phyloP scores from a whole-genome alignment of 2,888 invertebrate species.

The Spodoptera littoralis region DNA sequence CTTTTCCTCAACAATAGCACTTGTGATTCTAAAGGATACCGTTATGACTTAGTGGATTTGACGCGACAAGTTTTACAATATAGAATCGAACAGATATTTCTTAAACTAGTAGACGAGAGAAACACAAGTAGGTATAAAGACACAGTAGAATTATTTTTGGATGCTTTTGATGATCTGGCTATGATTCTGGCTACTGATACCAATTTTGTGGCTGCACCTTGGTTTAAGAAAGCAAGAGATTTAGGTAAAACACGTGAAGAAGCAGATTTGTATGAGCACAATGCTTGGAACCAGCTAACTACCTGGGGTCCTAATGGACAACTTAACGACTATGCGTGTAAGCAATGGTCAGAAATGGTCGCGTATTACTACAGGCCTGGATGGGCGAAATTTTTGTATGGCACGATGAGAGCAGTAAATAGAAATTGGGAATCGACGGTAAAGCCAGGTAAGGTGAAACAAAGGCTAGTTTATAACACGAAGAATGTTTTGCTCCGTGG shows the following conservation, averaged over 20 bases:
- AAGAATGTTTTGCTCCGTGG: background rate
- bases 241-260: slow-evolving; percentile 58
- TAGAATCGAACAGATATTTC: slow-evolving; percentile 89
- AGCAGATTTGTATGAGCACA: slow-evolving; percentile 78
- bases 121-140: slow-evolving; percentile 69
- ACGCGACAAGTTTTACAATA: slow-evolving; percentile 95
- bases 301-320: slow-evolving; percentile 97
- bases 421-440: background rate
- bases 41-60: slow-evolving; percentile 95
- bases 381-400: slow-evolving; percentile 92
- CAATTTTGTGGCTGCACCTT: slow-evolving; percentile 66
- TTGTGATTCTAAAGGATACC: slow-evolving; percentile 82
- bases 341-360: slow-evolving; percentile 94
- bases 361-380: slow-evolving; percentile 92
- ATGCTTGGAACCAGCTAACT: slow-evolving; percentile 97
- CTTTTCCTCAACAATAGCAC: slow-evolving; percentile 63
- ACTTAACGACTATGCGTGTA: slow-evolving; percentile 96
- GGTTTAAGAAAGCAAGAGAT: slow-evolving; percentile 65
- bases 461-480: background rate
- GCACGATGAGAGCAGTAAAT: slow-evolving; percentile 87
- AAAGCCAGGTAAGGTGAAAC: background rate
- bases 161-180: slow-evolving; percentile 73
- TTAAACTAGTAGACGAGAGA: slow-evolving; percentile 80
- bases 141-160: slow-evolving; percentile 69
- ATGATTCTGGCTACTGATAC: slow-evolving; percentile 65